Evolutionary conservation across 2,797 vertebrate species (phyloP).

Genomic region (Nyctalus aviator): DNA sequence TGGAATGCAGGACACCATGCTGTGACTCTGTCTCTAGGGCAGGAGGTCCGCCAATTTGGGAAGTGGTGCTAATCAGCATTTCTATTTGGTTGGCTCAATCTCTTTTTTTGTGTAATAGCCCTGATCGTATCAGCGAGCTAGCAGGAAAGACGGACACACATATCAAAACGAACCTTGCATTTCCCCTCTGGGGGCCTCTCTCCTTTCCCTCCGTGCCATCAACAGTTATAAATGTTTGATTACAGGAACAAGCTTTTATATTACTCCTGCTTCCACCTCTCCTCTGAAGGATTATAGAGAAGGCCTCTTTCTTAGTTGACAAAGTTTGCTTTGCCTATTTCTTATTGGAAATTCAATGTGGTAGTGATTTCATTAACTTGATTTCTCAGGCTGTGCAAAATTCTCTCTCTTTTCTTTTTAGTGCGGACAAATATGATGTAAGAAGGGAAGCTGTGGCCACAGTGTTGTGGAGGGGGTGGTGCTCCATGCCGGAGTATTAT

Average conservation of each 20-base stretch:
- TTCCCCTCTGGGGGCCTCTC: background rate
- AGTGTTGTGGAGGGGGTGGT: rapidly evolving
- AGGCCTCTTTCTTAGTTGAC: background rate
- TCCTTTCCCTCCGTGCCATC: background rate
- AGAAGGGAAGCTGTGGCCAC: background rate
- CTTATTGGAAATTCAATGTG: background rate
- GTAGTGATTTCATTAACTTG: background rate
- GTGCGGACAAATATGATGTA: background rate
- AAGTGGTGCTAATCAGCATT: background rate
- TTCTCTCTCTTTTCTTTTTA: background rate
- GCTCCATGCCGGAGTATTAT: background rate
- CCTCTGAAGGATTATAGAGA: background rate
- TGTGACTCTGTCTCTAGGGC: background rate
- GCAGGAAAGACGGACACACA: background rate
- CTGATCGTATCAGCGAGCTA: background rate
- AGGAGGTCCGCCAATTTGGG: background rate
- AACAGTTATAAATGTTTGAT: background rate
- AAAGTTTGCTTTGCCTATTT: background rate
- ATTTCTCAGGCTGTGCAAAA: background rate
- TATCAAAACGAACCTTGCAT: rapidly evolving
- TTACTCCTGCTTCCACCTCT: background rate
- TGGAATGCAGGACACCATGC: background rate
- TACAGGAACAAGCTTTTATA: background rate
- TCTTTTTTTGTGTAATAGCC: background rate
- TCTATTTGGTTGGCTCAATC: background rate